Conservation (phyloP, 2,113 vertebrate genomes). For the Dolichotis patagonum region DNA sequence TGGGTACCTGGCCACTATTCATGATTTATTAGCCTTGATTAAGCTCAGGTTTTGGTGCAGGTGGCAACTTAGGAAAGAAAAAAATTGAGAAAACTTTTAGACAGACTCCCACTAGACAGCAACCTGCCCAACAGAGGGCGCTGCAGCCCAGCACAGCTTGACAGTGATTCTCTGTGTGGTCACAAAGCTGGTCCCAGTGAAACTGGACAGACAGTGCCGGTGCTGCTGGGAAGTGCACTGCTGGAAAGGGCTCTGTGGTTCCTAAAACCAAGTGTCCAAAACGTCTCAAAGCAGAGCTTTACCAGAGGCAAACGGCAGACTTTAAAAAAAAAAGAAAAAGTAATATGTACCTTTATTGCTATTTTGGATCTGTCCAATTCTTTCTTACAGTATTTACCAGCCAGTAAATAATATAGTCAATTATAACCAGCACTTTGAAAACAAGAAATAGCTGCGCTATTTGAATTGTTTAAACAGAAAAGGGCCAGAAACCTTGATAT, state of each 20-base stretch:
- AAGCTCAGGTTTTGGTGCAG: background rate
- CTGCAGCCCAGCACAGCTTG: background rate
- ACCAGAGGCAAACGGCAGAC: background rate
- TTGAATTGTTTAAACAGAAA: background rate
- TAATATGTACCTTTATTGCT: background rate
- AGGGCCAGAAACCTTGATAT: slow-evolving; percentile 44
- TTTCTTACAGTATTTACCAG: slow-evolving; percentile 32
- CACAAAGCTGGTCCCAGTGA: background rate
- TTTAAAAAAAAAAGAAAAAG: background rate
- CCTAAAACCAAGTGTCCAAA: background rate
- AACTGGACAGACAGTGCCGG: rapidly evolving
- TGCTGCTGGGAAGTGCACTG: background rate
- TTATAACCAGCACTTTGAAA: slow-evolving; percentile 44
- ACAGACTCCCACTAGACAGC: background rate
- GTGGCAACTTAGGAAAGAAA: background rate
- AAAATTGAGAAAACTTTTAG: background rate
- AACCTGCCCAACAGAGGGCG: background rate
- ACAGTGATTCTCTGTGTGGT: background rate
- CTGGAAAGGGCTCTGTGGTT: background rate
- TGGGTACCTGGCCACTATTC: background rate
- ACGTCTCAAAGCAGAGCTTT: background rate
- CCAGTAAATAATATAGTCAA: background rate
- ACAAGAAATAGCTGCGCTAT: background rate
- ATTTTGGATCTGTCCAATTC: slow-evolving; percentile 44
- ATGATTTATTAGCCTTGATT: background rate